phyloP scores from a whole-genome alignment of 2,797 vertebrate species.

The Tinamus major region DNA sequence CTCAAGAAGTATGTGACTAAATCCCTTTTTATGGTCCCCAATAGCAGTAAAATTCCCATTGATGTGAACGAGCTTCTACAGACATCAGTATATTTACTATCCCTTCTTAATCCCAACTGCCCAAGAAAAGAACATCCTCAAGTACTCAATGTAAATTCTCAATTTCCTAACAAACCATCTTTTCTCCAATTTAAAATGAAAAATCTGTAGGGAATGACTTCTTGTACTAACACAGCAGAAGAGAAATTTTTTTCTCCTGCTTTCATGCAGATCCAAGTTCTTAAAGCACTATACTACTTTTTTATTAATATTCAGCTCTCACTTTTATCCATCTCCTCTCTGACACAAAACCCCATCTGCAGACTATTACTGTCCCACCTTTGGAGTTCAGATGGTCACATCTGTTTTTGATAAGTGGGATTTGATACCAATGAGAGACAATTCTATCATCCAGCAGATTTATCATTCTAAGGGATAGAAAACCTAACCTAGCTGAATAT shows the following conservation, averaged over 20 bases:
- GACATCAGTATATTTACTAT: background rate
- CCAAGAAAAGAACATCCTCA: background rate
- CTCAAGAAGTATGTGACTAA: background rate
- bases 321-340: background rate
- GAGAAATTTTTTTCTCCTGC: accelerated
- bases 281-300: background rate
- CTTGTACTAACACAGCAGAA: background rate
- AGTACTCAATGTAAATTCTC: background rate
- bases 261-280: slow-evolving; percentile 47
- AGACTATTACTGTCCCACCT: background rate
- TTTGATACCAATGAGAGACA: background rate
- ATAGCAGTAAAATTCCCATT: background rate
- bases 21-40: background rate
- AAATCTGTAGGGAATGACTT: slow-evolving; percentile 15
- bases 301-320: background rate
- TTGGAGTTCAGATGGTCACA: background rate
- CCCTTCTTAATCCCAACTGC: background rate
- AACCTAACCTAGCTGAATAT: background rate
- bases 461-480: background rate
- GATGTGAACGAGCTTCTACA: background rate
- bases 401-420: background rate
- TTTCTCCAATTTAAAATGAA: slow-evolving; percentile 8
- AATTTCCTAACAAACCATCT: slow-evolving; percentile 29
- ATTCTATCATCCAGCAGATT: background rate
- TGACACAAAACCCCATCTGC: background rate